These are phyloP conservation scores for Rhodinocichla rosea DNA, from an alignment of 2,113 vertebrate genomes.

Conservation along the genomic window DNA sequence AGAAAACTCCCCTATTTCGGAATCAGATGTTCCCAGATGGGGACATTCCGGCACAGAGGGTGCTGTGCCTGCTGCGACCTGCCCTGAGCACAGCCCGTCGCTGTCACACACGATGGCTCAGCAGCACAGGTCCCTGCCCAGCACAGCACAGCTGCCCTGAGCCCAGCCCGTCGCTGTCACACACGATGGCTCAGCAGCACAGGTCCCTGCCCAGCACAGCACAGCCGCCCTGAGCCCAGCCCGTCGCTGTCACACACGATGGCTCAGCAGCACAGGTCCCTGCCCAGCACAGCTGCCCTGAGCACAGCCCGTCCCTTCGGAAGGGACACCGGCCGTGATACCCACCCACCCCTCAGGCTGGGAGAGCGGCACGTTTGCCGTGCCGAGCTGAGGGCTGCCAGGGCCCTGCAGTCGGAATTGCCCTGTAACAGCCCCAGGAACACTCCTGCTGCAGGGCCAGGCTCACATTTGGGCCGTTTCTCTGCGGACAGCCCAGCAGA, in stretches of 20 bases:
- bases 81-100: rapidly evolving
- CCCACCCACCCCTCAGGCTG: too few species aligned
- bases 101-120: rapidly evolving
- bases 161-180: too few species aligned
- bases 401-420: neutral
- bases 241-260: rapidly evolving
- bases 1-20: neutral
- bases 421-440: neutral
- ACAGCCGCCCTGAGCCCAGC: rapidly evolving
- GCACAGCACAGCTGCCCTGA: neutral
- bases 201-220: too few species aligned
- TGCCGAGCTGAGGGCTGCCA: neutral
- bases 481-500: neutral
- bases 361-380: rapidly evolving
- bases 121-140: rapidly evolving
- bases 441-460: neutral
- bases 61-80: neutral
- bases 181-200: too few species aligned
- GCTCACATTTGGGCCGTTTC: rapidly evolving
- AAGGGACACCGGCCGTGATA: neutral
- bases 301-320: too few species aligned
- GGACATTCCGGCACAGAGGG: neutral
- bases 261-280: rapidly evolving
- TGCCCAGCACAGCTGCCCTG: neutral
- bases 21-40: neutral